phyloP scores from a whole-genome alignment of 2,888 invertebrate genomes.

The Lycocerus yunnanus region DNA sequence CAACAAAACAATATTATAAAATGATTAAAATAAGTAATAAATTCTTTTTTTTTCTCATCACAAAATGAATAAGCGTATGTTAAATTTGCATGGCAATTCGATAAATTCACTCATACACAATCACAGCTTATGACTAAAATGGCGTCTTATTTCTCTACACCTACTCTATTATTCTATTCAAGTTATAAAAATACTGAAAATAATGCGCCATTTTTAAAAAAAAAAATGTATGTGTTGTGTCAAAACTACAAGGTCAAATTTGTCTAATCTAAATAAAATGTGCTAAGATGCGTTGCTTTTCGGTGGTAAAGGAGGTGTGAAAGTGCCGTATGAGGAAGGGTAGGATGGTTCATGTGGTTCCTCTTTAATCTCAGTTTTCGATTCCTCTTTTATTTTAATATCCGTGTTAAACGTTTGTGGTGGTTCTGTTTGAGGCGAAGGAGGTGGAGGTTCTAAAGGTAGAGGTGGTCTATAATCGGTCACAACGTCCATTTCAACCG shows the following conservation, averaged over 20 bases:
- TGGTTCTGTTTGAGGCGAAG: slow-evolving; percentile 66
- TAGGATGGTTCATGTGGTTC: neutral
- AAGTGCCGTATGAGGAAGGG: neutral
- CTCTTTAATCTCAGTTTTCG: neutral
- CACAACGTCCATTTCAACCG: neutral
- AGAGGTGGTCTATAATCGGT: slow-evolving; percentile 56
- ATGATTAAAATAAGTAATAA: neutral
- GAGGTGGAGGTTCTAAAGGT: slow-evolving; percentile 65
- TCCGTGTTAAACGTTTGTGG: slow-evolving; percentile 35
- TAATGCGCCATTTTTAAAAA: neutral
- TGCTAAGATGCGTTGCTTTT: neutral
- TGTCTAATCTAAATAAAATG: neutral
- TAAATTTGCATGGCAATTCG: neutral
- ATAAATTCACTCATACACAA: neutral
- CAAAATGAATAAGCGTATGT: neutral
- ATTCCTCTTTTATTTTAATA: neutral
- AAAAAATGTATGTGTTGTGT: neutral
- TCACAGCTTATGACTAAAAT: neutral
- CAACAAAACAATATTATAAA: neutral
- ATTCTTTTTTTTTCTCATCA: neutral
- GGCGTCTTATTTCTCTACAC: neutral
- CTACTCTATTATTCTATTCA: neutral
- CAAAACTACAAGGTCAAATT: neutral
- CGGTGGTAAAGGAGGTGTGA: neutral
- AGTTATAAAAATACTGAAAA: neutral